Evolutionary conservation across 2,113 vertebrate genomes (phyloP).

Genomic region (Carettochelys insculpta): DNA sequence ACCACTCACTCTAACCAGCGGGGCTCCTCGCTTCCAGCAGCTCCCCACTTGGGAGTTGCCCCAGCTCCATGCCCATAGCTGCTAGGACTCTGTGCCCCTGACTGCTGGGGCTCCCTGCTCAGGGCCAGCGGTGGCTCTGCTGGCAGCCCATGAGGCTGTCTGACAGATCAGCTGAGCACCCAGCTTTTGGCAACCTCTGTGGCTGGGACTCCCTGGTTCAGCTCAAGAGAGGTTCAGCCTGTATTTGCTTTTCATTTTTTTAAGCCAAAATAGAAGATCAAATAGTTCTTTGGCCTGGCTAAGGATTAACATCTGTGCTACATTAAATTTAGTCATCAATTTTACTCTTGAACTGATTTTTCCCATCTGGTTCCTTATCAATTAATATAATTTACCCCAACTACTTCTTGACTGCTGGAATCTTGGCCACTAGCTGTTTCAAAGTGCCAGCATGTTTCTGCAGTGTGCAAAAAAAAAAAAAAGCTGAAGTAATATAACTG

Average conservation of each 20-base stretch:
- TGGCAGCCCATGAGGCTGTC: too few relatives aligned
- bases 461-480: conserved; percentile 56
- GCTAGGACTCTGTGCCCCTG: too few relatives aligned
- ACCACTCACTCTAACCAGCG: too few relatives aligned
- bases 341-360: conserved; percentile 54
- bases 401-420: conserved; percentile 60
- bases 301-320: conserved; percentile 16
- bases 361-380: conserved; percentile 50
- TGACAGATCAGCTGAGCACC: too few relatives aligned
- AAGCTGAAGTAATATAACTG: conserved; percentile 30
- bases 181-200: too few relatives aligned
- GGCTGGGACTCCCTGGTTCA: too few relatives aligned
- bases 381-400: conserved; percentile 55
- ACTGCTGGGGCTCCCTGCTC: too few relatives aligned
- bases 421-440: conserved; percentile 35
- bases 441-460: conserved; percentile 64
- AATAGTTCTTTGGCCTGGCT: conserved; percentile 45
- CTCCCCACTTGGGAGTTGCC: too few relatives aligned
- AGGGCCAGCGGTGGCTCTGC: too few relatives aligned
- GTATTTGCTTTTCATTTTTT: not conserved
- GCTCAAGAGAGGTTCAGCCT: too few relatives aligned
- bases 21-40: too few relatives aligned
- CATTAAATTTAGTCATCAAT: conserved; percentile 29
- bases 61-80: too few relatives aligned
- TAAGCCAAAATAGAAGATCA: conserved; percentile 62